Evolutionary conservation across 2,888 invertebrate species (phyloP), one percentile per base, ranked within the genome.

Genomic region (Diplolepis rosae): DNA sequence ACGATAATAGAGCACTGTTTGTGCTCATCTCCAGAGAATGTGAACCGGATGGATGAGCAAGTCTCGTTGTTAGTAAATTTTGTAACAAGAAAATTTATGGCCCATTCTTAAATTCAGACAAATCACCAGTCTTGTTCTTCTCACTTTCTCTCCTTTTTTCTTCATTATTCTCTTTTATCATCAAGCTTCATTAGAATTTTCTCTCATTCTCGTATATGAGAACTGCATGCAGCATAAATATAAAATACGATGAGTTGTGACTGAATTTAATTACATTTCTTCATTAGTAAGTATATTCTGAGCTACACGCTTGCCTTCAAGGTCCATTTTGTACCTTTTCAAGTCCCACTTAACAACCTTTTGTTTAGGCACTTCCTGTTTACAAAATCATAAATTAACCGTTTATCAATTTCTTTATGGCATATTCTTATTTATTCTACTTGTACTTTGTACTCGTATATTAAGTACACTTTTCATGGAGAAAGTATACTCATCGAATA

Each of bases 31-130:
- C 6, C 15, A 54, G 30, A 18, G 35, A 56, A 32, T 35, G 32
- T 22, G 18, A 56, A 56, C 56, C 56, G 56, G 56, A 56, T 56
- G 56, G 56, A 22, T 35, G 35, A 56, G n/a, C n/a, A n/a, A n/a
- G 56, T 56, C 56, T 56, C 32, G 32, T 56, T 50, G 50, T 50
- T 56, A 9, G 56, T 22, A 30, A 32, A 56, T 56, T 35, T 56
- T 35, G 35, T 56, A 56, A 56, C 28, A 35, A 32, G 56, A 18
- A 39, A 61, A 61, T 61, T 61, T n/a, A 39, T 39, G 15, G 39
- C 61, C 61, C 35, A 35, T 61, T 24, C 24, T 61, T 39, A 39
- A 61, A 39, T 61, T 61, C 35, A 39, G 27, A 27, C 6, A 24
- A 24, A 61, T 61, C 39, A 61, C 7, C 39, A 39, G 7, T 42